Evolutionary conservation across 1,140 invertebrate species (phyloP), one percentile per base, ranked within the genome.

Genomic region (Eubasilissa regina): DNA sequence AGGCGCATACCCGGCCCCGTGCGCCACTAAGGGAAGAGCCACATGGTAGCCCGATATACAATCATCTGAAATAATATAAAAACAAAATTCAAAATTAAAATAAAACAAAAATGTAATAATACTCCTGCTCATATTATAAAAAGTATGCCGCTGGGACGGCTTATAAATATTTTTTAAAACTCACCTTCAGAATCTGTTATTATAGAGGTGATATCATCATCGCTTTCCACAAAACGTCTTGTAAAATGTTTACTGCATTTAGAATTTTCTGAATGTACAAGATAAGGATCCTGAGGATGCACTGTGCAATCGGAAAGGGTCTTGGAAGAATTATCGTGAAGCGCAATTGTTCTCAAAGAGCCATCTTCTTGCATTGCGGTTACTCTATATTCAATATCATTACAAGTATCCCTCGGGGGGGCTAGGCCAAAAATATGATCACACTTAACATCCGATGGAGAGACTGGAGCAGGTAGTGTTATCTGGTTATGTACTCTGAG

Each of bases 211-310:
- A 89, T 89, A 77, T 89, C 89, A 62, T 89, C 89, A 43, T 89
- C 89, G 56, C 88, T 89, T 78, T 89, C 89, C 0, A 89, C 85
- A 80, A 89, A 89, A 51, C 88, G 88, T 66, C 89, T 84, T 6
- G 87, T 88, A 62, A 89, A 89, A 81, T 88, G 88, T 85, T 89
- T 89, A 77, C 87, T 89, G 79, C 89, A 89, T 73, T 89, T 89
- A 0, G 89, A 89, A 75, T 90, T 90, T 17, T 84, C 88, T 3
- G 89, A 89, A 81, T 90, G 89, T 3, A 90, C 89, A 17, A 90
- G 83, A 78, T 89, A 90, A 0, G 89, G 89, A 78, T 89, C 89
- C 70, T 88, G 87, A 0, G 87, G 85, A 70, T 85, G 88, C 6
- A 89, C 87, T 0, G 85, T 85, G 21, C 84, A 87, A 60, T 90